Evolutionary conservation across 2,888 invertebrate genomes (phyloP).

Genomic region (Nomada lathburiana): DNA sequence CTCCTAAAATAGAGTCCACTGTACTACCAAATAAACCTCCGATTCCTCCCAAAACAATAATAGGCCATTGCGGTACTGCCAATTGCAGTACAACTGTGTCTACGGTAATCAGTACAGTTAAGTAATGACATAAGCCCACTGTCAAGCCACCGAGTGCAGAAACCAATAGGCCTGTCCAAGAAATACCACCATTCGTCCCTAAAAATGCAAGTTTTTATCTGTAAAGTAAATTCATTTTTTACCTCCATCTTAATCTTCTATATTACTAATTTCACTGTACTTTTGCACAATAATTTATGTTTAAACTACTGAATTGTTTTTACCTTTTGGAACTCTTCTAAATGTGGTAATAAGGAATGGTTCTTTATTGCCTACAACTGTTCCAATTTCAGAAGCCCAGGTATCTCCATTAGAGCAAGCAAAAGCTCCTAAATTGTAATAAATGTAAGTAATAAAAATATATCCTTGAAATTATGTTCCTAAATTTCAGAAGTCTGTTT

Average conservation of each 20-base stretch:
- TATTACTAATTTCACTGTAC: no score
- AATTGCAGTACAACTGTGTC: constrained; percentile 86
- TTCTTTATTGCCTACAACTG: constrained; percentile 88
- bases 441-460: background rate
- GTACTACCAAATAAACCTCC: constrained; percentile 93
- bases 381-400: constrained; percentile 95
- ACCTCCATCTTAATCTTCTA: no score
- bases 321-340: constrained; percentile 90
- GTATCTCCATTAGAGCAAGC: constrained; percentile 95
- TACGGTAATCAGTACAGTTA: constrained; percentile 88
- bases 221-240: background rate
- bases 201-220: constrained; percentile 37
- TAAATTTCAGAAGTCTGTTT: background rate
- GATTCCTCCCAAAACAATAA: constrained; percentile 89
- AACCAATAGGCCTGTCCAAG: constrained; percentile 87
- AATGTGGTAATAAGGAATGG: constrained; percentile 91
- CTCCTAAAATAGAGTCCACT: constrained; percentile 93
- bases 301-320: background rate
- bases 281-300: background rate
- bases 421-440: constrained; percentile 87
- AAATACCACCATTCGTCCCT: constrained; percentile 96
- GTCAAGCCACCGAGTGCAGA: constrained; percentile 89
- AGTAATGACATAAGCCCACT: constrained; percentile 90
- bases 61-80: constrained; percentile 92
- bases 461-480: background rate